These are phyloP conservation scores for Bombus polaris DNA, from an alignment of 1,140 invertebrate species.

Conservation along the genomic window DNA sequence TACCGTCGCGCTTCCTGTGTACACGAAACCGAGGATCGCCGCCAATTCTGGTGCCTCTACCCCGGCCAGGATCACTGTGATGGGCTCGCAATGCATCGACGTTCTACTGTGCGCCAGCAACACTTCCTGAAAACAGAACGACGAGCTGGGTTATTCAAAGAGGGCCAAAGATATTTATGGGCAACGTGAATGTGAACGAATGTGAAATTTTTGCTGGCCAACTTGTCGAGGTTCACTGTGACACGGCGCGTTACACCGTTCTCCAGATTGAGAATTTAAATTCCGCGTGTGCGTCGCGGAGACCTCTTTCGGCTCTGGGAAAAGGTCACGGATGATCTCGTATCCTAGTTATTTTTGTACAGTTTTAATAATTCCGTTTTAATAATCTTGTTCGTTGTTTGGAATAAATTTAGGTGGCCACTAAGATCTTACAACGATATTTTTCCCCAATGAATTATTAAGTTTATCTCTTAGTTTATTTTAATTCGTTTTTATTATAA, in stretches of 20 bases:
- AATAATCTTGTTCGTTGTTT: not conserved
- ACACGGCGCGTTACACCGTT: not conserved
- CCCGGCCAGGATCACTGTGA: slow-evolving; percentile 84
- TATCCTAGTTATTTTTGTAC: not conserved
- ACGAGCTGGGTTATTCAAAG: not conserved
- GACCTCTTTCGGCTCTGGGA: not conserved
- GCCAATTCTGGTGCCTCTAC: slow-evolving; percentile 84
- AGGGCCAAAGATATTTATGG: slow-evolving; percentile 3
- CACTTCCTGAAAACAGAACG: slow-evolving; percentile 74
- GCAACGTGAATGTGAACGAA: not conserved
- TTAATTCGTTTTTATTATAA: not conserved
- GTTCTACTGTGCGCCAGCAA: slow-evolving; percentile 82
- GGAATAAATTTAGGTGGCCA: not conserved
- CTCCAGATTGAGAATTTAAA: not conserved
- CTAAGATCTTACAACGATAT: too few species aligned
- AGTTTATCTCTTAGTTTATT: not conserved
- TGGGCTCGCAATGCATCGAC: slow-evolving; percentile 75
- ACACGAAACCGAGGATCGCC: slow-evolving; percentile 85
- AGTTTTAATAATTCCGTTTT: not conserved
- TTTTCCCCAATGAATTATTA: not conserved
- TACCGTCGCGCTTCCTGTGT: slow-evolving; percentile 84
- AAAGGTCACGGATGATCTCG: not conserved
- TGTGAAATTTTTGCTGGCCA: slow-evolving; percentile 2
- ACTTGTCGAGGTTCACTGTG: slow-evolving; percentile 5
- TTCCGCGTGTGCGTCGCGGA: not conserved